Conservation (phyloP, 2,888 invertebrate species). For the Euplagia quadripunctaria region DNA sequence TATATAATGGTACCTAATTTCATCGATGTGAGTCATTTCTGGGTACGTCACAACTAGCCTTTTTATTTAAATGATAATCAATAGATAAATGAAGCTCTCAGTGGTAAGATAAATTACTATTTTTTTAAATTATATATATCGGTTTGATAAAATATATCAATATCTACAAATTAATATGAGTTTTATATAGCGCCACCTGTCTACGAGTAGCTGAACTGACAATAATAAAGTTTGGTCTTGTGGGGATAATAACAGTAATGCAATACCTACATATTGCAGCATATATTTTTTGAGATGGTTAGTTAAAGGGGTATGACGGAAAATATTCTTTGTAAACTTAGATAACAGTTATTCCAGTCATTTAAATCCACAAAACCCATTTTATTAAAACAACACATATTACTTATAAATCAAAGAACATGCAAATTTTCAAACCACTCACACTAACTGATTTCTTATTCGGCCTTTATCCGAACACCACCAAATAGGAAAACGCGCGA, state of each 20-base stretch:
- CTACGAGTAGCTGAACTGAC: slow-evolving; percentile 62
- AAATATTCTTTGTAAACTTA: neutral
- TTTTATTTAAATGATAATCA: neutral
- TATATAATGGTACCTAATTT: neutral
- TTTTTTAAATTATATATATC: neutral
- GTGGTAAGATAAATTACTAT: neutral
- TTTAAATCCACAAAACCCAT: neutral
- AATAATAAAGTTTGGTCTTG: neutral
- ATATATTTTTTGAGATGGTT: neutral
- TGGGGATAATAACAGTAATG: neutral
- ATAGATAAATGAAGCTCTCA: neutral
- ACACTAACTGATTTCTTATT: slow-evolving; percentile 64
- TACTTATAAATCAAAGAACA: slow-evolving; percentile 30
- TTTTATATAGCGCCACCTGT: slow-evolving; percentile 67
- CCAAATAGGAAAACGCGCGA: slow-evolving; percentile 65
- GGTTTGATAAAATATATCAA: neutral
- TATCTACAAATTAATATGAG: no score
- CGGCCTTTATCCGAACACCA: slow-evolving; percentile 64
- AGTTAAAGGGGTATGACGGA: neutral
- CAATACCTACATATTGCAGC: neutral
- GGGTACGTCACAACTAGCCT: neutral
- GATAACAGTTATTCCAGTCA: neutral
- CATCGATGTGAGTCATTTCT: neutral
- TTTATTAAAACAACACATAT: slow-evolving; percentile 18
- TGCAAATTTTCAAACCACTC: slow-evolving; percentile 63